Evolutionary conservation across 2,888 invertebrate genomes (phyloP).

Genomic region (Campoplex capitator): DNA sequence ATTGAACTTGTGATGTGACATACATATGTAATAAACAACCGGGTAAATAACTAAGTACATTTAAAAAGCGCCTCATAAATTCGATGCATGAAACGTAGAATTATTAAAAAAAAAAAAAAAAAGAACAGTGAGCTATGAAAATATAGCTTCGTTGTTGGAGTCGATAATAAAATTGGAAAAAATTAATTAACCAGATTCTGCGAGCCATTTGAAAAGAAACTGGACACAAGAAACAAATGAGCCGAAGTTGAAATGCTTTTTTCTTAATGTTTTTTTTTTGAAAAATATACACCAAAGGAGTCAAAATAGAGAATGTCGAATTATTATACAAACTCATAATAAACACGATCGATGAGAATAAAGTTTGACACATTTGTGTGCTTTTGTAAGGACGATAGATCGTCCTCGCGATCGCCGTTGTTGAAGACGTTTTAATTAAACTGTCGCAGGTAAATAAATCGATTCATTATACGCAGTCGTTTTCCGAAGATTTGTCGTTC

Average conservation of each 20-base stretch:
- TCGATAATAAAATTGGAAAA: neutral
- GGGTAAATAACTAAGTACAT: conserved; percentile 2
- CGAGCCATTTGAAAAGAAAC: neutral
- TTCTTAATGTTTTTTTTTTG: neutral
- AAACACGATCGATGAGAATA: neutral
- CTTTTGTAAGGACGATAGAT: neutral
- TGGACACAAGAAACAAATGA: neutral
- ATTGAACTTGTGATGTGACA: neutral
- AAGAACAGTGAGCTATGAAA: neutral
- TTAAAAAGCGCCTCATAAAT: neutral
- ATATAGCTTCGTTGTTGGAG: neutral
- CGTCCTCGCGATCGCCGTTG: neutral
- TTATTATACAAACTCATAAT: neutral
- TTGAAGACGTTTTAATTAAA: neutral
- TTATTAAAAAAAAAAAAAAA: too few species aligned
- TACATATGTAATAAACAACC: conserved; percentile 18
- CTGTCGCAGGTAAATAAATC: neutral
- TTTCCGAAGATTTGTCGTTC: neutral
- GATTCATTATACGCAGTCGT: conserved; percentile 10
- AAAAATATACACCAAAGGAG: neutral
- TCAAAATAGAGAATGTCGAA: neutral
- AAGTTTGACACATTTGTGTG: neutral
- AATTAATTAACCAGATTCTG: neutral
- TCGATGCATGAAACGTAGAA: neutral
- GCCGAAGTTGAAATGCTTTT: neutral